These are phyloP conservation scores for Hycleus cichorii DNA, from an alignment of 1,140 invertebrate genomes.

Conservation along the genomic window DNA sequence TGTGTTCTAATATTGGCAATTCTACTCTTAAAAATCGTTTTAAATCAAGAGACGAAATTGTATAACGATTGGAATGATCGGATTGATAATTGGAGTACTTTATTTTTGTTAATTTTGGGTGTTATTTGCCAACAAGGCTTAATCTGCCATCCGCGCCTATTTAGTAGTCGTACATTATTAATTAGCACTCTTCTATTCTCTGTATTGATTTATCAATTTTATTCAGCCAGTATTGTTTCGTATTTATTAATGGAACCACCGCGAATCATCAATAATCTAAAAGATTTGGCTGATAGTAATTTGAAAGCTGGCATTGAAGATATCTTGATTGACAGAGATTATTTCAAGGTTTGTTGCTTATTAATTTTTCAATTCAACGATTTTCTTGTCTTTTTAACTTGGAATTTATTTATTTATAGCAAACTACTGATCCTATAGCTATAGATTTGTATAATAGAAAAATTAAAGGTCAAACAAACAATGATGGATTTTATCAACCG, in stretches of 20 bases:
- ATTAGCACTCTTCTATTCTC: constrained; percentile 19
- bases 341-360: constrained; percentile 17
- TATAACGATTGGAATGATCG: constrained; percentile 1
- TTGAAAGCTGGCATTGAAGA: constrained; percentile 28
- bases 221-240: constrained; percentile 61
- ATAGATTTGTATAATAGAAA: constrained; percentile 47
- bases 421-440: constrained; percentile 48
- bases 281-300: constrained; percentile 21
- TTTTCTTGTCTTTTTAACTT: constrained; percentile 1
- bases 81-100: constrained; percentile 22
- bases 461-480: constrained; percentile 27
- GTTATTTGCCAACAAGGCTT: constrained; percentile 32
- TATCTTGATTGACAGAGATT: constrained; percentile 26
- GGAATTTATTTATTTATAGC: constrained; percentile 39
- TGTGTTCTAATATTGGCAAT: constrained; percentile 35
- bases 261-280: constrained; percentile 47
- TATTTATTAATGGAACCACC: constrained; percentile 58
- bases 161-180: constrained; percentile 14
- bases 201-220: constrained; percentile 31
- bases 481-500: constrained; percentile 21
- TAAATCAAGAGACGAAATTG: constrained; percentile 1
- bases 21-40: constrained; percentile 30
- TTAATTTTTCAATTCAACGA: background rate
- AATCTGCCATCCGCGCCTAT: constrained; percentile 7
- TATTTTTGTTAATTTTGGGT: constrained; percentile 24